phyloP scores from a whole-genome alignment of 2,797 vertebrate genomes.

The Catostomus latipinnis region DNA sequence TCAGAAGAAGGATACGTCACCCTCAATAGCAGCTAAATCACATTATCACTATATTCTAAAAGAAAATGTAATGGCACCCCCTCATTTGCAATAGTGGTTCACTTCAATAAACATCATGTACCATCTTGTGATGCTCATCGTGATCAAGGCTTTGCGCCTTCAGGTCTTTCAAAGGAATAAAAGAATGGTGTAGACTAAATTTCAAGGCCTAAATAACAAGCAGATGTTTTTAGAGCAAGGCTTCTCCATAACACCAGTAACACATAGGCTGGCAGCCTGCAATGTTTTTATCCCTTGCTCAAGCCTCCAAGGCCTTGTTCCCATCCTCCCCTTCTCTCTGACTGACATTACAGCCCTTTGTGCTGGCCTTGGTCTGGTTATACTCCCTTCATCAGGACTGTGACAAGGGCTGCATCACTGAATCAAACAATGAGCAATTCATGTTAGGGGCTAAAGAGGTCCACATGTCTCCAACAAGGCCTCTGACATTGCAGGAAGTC shows the following conservation, averaged over 20 bases:
- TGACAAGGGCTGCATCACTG: constrained; percentile 41
- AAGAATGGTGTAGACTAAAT: constrained; percentile 7
- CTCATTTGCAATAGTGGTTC: not conserved
- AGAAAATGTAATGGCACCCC: not conserved
- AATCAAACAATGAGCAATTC: constrained; percentile 51
- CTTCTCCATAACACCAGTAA: constrained; percentile 31
- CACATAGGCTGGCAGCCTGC: constrained; percentile 16
- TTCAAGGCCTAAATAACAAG: constrained; percentile 37
- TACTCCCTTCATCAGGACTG: constrained; percentile 28
- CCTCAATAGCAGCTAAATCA: not conserved
- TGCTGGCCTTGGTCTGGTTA: constrained; percentile 33
- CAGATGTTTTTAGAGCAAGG: constrained; percentile 40
- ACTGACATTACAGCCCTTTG: constrained; percentile 44
- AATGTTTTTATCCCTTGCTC: constrained; percentile 32
- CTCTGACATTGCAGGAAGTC: constrained; percentile 19
- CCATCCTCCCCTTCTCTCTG: constrained; percentile 31
- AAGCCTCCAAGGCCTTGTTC: constrained; percentile 24
- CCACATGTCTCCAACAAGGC: constrained; percentile 37
- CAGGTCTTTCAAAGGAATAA: constrained; percentile 7
- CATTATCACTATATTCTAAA: not conserved
- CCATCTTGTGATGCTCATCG: not conserved
- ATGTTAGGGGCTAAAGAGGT: constrained; percentile 39
- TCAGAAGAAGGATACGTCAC: not conserved
- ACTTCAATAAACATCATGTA: not conserved
- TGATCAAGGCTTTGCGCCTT: constrained; percentile 11